Percentiles rank a stretch among this genome's conserved stretches.
Conservation (phyloP, 1,140 invertebrate species). For the Laupala kohalensis region DNA sequence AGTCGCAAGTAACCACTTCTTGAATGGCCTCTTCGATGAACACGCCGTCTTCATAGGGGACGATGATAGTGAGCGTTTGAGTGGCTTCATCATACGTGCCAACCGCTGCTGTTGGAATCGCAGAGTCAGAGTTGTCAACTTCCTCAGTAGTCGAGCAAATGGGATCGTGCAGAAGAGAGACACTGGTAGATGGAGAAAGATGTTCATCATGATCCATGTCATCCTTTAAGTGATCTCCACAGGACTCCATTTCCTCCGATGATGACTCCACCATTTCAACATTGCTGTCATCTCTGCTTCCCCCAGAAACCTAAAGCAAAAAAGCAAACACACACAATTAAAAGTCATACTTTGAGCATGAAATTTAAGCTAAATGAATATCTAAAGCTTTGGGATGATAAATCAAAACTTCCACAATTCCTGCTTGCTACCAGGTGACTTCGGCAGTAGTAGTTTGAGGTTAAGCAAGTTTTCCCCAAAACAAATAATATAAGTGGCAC, state of each 20-base stretch:
- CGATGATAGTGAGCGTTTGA: slow-evolving; percentile 26
- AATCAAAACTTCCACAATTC: too few species aligned
- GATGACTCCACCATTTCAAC: slow-evolving; percentile 61
- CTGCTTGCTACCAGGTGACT: too few species aligned
- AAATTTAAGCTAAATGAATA: too few species aligned
- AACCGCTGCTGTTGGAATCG: slow-evolving; percentile 35
- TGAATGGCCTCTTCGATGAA: slow-evolving; percentile 29
- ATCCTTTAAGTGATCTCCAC: slow-evolving; percentile 31
- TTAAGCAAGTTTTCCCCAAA: too few species aligned
- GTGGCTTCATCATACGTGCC: slow-evolving; percentile 54
- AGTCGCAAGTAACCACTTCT: slow-evolving; percentile 22
- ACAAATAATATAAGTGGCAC: too few species aligned
- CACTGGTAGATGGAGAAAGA: slow-evolving; percentile 25
- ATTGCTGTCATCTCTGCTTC: slow-evolving; percentile 21
- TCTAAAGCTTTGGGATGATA: too few species aligned
- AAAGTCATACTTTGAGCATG: too few species aligned
- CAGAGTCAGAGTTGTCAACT: slow-evolving; percentile 18
- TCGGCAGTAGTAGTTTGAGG: too few species aligned
- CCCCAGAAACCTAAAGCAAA: slow-evolving; percentile 1
- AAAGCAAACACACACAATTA: neutral
- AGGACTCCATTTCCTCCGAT: slow-evolving; percentile 67
- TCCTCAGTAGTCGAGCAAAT: slow-evolving; percentile 20
- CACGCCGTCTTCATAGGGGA: slow-evolving; percentile 43
- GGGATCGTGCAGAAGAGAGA: slow-evolving; percentile 13
- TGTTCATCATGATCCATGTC: slow-evolving; percentile 20